These are phyloP conservation scores for Scaptomyza pallida DNA, from an alignment of 1,140 invertebrate genomes.

Conservation along the genomic window DNA sequence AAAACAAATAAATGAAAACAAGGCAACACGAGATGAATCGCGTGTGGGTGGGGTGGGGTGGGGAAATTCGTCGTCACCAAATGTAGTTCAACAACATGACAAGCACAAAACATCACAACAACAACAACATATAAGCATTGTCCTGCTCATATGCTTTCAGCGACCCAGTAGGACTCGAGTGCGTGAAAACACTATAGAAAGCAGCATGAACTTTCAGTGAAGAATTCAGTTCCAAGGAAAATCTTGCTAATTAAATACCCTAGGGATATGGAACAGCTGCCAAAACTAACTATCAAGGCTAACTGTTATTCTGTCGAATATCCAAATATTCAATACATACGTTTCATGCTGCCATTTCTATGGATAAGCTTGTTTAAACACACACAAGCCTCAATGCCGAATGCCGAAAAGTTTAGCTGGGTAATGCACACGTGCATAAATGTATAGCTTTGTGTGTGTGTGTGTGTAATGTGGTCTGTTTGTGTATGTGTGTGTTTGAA, in stretches of 20 bases:
- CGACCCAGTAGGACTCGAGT: neutral
- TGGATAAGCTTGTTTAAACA: neutral
- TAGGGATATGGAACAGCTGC: neutral
- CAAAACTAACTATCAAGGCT: neutral
- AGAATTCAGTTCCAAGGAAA: too few relatives aligned
- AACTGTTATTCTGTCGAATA: neutral
- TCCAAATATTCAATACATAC: neutral
- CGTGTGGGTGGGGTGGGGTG: neutral
- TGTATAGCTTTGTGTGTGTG: constrained; percentile 3
- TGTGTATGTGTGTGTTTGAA: constrained; percentile 58
- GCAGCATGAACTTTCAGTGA: neutral
- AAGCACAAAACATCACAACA: constrained; percentile 39
- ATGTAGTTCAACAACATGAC: constrained; percentile 71
- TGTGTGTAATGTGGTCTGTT: constrained; percentile 44
- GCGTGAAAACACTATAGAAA: neutral
- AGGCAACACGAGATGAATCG: constrained; percentile 37
- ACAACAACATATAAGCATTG: constrained; percentile 11
- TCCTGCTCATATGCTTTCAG: neutral
- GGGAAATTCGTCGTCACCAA: constrained; percentile 17
- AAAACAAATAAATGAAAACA: constrained; percentile 1
- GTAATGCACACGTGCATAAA: constrained; percentile 33
- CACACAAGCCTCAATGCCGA: constrained; percentile 10
- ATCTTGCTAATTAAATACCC: too few relatives aligned
- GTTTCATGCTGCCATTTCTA: neutral
- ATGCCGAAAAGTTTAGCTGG: constrained; percentile 41